Evolutionary conservation across 2,888 invertebrate genomes (phyloP).

Genomic region (Tuberolachnus salignus): DNA sequence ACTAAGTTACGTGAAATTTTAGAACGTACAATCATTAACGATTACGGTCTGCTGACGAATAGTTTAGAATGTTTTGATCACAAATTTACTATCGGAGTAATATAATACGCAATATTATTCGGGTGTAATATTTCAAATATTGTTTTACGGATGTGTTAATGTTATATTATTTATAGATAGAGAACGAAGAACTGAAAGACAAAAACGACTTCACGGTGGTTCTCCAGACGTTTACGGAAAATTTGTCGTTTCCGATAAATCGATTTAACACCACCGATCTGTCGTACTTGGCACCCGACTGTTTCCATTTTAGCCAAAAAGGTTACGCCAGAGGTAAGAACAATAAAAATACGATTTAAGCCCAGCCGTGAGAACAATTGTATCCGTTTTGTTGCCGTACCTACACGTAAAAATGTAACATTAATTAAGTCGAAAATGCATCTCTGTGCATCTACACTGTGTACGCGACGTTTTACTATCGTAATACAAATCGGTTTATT

Average conservation of each 20-base stretch:
- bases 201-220: conserved; percentile 69
- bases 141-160: no score
- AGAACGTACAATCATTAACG: no score
- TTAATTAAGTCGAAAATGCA: no score
- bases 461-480: no score
- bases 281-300: conserved; percentile 67
- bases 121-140: neutral
- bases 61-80: no score
- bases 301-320: conserved; percentile 71
- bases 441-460: no score
- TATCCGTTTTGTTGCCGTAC: no score
- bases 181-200: conserved; percentile 58
- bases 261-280: conserved; percentile 59
- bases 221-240: conserved; percentile 65
- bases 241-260: conserved; percentile 60
- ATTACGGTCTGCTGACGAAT: neutral
- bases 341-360: neutral
- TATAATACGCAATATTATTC: neutral
- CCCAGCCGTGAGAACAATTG: no score
- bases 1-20: no score
- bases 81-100: no score
- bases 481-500: no score
- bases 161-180: conserved; percentile 55
- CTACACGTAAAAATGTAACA: no score
- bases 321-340: conserved; percentile 67